Evolutionary conservation across 2,113 vertebrate genomes (phyloP), one percentile per base, ranked within the genome.

Genomic region (Proterorhinus semilunaris): DNA sequence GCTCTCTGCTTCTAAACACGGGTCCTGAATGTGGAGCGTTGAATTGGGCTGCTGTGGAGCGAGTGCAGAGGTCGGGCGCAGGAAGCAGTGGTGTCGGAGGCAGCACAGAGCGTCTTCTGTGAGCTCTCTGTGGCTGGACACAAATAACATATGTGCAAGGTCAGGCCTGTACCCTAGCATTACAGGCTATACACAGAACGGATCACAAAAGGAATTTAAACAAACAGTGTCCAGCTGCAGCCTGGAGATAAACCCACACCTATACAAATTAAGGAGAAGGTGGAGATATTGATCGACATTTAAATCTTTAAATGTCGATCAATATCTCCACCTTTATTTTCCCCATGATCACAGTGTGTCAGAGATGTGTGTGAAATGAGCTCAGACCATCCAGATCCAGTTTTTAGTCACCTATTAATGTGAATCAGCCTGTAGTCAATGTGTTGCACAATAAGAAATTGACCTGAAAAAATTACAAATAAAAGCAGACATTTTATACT

Each of bases 121-220:
- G 55, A 42, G 27, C 12, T 36, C 27, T 58, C 27, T 58, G 55
- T 42, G 27, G 55, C 11, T 58, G 27, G 55, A 58, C 55, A 58
- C 55, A 58, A 58, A 58, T 58, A 42, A 58, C 55, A 58, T 42
- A 21, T 58, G 55, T 58, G 55, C 55, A 58, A 58, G 27, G 55
- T 42, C 55, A 58, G 55, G 55, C 55, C 27, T 58, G 27, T 10
- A 58, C 55, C 55, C 55, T 58, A 58, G 27, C 55, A 58, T 58
- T 58, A 58, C 36, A 27, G 7, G 42, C 55, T 58, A 58, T 42
- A 58, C 27, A 42, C 21, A 11, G 55, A 58, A 58, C 27, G 17
- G 54, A 57, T 57, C 55, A 13, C 55, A 58, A 42, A 11, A 58
- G 55, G 55, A 58, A 58, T 58, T 58, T 6, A 36, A 58, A 21